Evolutionary conservation across 2,888 invertebrate genomes (phyloP).

Genomic region (Gari tellinella): DNA sequence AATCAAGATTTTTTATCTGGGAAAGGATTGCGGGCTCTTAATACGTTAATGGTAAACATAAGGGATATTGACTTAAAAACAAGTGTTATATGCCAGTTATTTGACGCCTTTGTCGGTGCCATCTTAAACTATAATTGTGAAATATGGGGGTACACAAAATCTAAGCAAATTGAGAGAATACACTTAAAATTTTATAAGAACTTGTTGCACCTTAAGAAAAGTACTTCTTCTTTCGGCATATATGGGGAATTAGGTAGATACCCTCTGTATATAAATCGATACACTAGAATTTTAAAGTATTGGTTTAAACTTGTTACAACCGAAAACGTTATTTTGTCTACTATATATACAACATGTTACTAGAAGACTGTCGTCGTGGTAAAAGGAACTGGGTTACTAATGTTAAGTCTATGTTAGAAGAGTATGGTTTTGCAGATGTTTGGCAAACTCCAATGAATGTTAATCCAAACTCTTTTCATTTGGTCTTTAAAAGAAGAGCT

Average conservation of each 20-base stretch:
- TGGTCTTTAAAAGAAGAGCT: constrained; percentile 5
- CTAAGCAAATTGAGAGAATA: too few relatives aligned
- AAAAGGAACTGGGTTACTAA: constrained; percentile 1
- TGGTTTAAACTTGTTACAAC: constrained; percentile 14
- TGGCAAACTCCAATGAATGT: constrained; percentile 1
- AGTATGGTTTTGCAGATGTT: constrained; percentile 14
- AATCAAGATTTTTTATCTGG: constrained; percentile 14
- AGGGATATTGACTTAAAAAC: constrained; percentile 3
- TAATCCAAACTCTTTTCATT: constrained; percentile 5
- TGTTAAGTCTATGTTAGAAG: constrained; percentile 9
- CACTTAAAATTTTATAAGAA: constrained; percentile 10
- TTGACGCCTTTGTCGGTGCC: constrained; percentile 21
- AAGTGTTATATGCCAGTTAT: constrained; percentile 9
- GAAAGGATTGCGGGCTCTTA: constrained; percentile 12
- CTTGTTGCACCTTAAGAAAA: constrained; percentile 8
- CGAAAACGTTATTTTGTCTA: constrained; percentile 15
- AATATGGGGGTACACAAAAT: too few relatives aligned
- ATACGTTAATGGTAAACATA: constrained; percentile 5
- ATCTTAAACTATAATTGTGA: constrained; percentile 3
- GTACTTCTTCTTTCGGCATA: constrained; percentile 8
- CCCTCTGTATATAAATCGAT: constrained; percentile 15
- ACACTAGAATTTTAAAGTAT: constrained; percentile 7
- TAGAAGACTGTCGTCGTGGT: background rate
- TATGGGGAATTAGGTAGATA: constrained; percentile 12
- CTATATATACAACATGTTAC: background rate